phyloP scores from a whole-genome alignment of 2,113 vertebrate genomes.

The Engraulis encrasicolus region DNA sequence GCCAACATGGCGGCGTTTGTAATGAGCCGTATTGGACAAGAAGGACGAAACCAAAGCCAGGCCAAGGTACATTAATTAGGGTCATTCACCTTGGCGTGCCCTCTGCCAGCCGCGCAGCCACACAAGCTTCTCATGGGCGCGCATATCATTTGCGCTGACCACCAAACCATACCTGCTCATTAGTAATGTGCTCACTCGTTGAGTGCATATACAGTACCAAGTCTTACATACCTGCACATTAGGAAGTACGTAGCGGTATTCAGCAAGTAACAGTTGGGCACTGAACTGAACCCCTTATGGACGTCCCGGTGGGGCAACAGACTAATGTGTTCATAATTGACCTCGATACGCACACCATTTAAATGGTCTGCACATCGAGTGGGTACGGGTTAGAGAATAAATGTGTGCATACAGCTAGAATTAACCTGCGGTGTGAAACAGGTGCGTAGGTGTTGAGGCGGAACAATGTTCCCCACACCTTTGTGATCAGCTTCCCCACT shows the following conservation, averaged over 20 bases:
- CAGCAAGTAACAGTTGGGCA: not conserved
- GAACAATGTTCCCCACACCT: too few relatives aligned
- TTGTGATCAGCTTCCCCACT: too few relatives aligned
- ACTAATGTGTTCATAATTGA: constrained; percentile 4
- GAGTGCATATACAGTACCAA: not conserved
- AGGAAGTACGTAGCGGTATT: not conserved
- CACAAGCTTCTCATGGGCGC: not conserved
- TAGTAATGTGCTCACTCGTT: not conserved
- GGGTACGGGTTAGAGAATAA: not conserved
- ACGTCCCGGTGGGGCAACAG: not conserved
- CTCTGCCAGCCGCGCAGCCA: not conserved
- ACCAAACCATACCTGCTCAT: constrained; percentile 1
- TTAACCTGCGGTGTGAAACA: not conserved
- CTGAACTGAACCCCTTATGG: not conserved
- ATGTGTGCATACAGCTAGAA: not conserved
- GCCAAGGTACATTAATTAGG: constrained; percentile 3
- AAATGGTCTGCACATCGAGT: not conserved
- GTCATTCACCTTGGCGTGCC: constrained; percentile 9
- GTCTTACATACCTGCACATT: not conserved
- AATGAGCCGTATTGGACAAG: constrained; percentile 9
- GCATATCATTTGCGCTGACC: constrained; percentile 1
- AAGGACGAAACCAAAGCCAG: not conserved
- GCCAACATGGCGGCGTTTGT: not conserved
- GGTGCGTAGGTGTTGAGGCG: not conserved
- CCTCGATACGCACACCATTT: not conserved